Base-by-base conservation (phyloP, 1,140 invertebrate genomes). In the Mactra quadrangularis region DNA sequence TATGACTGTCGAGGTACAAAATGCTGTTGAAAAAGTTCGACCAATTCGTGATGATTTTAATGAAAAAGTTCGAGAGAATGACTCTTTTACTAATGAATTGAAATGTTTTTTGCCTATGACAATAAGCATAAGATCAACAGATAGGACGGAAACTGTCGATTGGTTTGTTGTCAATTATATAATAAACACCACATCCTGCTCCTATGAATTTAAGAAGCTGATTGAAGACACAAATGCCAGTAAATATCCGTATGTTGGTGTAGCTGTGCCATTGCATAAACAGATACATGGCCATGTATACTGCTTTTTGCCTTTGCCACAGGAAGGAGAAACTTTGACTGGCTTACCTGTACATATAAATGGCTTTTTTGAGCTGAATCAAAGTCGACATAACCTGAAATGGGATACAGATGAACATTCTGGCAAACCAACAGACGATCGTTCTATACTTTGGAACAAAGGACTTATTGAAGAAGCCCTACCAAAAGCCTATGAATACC, bases 301-400 rank as follows among this genome's bases (percentile, higher is more conserved):
- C 77, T 92, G 90, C 70, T 90, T 91, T 53, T 62, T 92, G 19
- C 92, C 92, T 13, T 84, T 92, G 19, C 90, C 90, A 31, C 72
- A 88, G 31, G 74, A 86, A 52, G 52, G 83, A 25, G 57, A 76
- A 50, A 88, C 82, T 59, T 59, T 85, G n/a, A 89, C 89, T 0
- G 91, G 91, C 9, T 85, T 90, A 25, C 91, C 90, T 4, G 84
- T 92, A 11, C 90, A 91, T 57, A 84, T 92, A 6, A 90, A 90
- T 81, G 90, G 90, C 11, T 90, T 84, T 57, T 91, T 92, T 85
- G 87, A 89, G 1, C 66, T 92, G 19, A 89, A 86, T 59, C 88
- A 89, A 70, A 89, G 91, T 62, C 84, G 90, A 64, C 85, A 87
- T 35, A 85, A 91, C 55, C 57, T 92, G 50, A 91, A 91, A 75